Conservation (phyloP, 2,888 invertebrate genomes). For the Torymus texanus region DNA sequence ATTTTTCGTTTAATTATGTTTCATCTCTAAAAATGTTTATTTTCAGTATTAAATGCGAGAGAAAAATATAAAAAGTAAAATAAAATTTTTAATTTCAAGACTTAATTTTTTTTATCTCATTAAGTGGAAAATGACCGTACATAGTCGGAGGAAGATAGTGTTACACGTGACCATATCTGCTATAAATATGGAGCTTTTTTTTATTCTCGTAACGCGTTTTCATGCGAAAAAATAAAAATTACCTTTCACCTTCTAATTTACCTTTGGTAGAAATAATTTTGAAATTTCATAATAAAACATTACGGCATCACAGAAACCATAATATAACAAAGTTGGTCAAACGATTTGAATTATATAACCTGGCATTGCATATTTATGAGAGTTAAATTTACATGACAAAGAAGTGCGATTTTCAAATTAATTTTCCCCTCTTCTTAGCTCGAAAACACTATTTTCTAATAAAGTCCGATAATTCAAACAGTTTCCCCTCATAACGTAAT, state of each 20-base stretch:
- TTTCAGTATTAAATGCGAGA: too few relatives aligned
- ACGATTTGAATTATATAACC: slow-evolving; percentile 13
- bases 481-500: too few relatives aligned
- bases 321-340: slow-evolving; percentile 20
- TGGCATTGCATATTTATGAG: slow-evolving; percentile 35
- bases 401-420: slow-evolving; percentile 26
- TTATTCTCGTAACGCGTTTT: neutral
- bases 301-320: neutral
- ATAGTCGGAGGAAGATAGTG: neutral
- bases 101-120: neutral
- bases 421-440: neutral
- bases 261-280: neutral
- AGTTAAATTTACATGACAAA: slow-evolving; percentile 29
- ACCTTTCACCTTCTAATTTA: slow-evolving; percentile 19
- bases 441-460: too few relatives aligned
- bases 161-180: slow-evolving; percentile 11
- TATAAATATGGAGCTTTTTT: slow-evolving; percentile 18
- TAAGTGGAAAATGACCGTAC: slow-evolving; percentile 23
- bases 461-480: too few relatives aligned
- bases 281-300: slow-evolving; percentile 18
- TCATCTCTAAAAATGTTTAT: too few relatives aligned
- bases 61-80: too few relatives aligned
- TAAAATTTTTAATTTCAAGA: too few relatives aligned
- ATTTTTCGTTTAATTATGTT: too few relatives aligned
- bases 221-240: slow-evolving; percentile 4